A percentile compares a stretch with the other conserved stretches of the same genome.
These are phyloP conservation scores for Fulica atra DNA, from an alignment of 2,113 vertebrate genomes.

Conservation along the genomic window DNA sequence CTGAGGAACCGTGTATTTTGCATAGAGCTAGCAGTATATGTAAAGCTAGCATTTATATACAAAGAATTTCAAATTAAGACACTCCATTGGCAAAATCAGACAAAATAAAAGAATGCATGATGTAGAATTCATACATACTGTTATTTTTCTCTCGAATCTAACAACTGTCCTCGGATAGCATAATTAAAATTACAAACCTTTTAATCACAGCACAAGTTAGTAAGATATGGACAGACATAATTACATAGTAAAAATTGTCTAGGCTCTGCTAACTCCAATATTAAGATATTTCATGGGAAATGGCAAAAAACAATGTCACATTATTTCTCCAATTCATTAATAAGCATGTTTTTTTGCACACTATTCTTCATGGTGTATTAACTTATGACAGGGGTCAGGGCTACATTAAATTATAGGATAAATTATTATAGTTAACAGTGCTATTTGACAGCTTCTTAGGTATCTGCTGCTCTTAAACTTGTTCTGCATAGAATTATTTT, in stretches of 20 bases:
- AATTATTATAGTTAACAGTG: constrained; percentile 80
- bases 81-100: background rate
- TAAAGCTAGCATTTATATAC: background rate
- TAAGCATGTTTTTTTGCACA: constrained; percentile 82
- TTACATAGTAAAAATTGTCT: constrained; percentile 70
- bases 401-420: constrained; percentile 88
- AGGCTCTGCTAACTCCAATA: constrained; percentile 74
- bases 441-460: constrained; percentile 81
- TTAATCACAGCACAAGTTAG: constrained; percentile 69
- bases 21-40: background rate
- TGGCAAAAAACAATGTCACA: constrained; percentile 83
- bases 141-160: constrained; percentile 47
- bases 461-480: constrained; percentile 60
- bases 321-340: constrained; percentile 83
- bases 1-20: background rate
- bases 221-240: constrained; percentile 72
- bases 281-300: constrained; percentile 84
- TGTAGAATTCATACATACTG: background rate
- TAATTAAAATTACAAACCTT: constrained; percentile 74
- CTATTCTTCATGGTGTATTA: constrained; percentile 87
- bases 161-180: constrained; percentile 4
- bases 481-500: constrained; percentile 29
- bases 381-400: constrained; percentile 85
- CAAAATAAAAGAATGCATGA: background rate
- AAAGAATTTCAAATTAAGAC: background rate